Conservation (phyloP, 2,888 invertebrate genomes). For the Odontomyia ornata region DNA sequence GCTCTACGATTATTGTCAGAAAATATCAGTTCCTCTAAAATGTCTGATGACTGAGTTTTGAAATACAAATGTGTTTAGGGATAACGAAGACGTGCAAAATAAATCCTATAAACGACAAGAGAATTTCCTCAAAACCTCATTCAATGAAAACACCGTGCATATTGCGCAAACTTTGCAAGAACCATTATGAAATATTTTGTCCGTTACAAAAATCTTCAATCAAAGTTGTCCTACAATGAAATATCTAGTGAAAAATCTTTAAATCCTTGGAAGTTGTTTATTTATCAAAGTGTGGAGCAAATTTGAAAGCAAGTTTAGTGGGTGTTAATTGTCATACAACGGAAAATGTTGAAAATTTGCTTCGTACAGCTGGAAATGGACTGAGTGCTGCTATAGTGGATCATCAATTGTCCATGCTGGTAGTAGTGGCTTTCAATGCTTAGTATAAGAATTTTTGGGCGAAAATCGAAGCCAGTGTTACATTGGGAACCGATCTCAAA, state of each 20-base stretch:
- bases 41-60: slow-evolving; percentile 58
- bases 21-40: slow-evolving; percentile 64
- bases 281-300: slow-evolving; percentile 61
- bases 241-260: slow-evolving; percentile 61
- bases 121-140: slow-evolving; percentile 62
- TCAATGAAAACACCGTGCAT: slow-evolving; percentile 60
- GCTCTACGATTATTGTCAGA: slow-evolving; percentile 76
- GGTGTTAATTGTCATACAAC: slow-evolving; percentile 60
- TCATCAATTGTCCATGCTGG: slow-evolving; percentile 71
- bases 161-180: slow-evolving; percentile 62
- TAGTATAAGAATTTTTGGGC: slow-evolving; percentile 62
- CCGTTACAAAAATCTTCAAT: slow-evolving; percentile 58
- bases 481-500: slow-evolving; percentile 61
- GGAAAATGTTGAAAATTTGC: slow-evolving; percentile 61
- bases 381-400: slow-evolving; percentile 87
- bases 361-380: slow-evolving; percentile 66
- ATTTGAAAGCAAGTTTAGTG: slow-evolving; percentile 60
- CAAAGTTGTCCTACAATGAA: slow-evolving; percentile 56
- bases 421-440: slow-evolving; percentile 59
- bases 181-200: slow-evolving; percentile 61
- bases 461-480: slow-evolving; percentile 61
- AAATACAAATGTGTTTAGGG: slow-evolving; percentile 64
- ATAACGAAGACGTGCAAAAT: slow-evolving; percentile 65
- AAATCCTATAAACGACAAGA: slow-evolving; percentile 68
- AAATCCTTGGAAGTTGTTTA: slow-evolving; percentile 61